Base-by-base conservation (phyloP, 2,888 invertebrate genomes). In the Phortica magna region DNA sequence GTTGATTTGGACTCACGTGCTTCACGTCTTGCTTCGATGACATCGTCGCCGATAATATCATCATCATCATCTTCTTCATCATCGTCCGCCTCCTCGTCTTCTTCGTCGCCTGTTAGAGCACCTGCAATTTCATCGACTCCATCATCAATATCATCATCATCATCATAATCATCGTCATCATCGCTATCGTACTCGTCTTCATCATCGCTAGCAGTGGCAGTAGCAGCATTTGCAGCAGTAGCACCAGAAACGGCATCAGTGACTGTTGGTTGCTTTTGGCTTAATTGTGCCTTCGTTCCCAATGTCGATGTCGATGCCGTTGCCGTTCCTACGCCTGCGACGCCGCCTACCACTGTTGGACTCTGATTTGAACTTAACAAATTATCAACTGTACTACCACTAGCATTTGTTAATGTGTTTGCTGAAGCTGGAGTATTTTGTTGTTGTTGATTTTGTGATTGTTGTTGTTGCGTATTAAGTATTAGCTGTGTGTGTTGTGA, bases 1-100 rank as follows among this genome's bases (percentile, higher is more conserved):
- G 85, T 91, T 91, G 94, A 94, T 95, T 95, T 96, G 90, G 96
- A 96, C 96, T 96, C 96, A 96, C 96, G 96, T 96, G 96, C 94
- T 90, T 90, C 87, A 93, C 93, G 93, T 92, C 94, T 94, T 87
- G 95, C 94, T 92, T 94, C 94, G 89, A 94, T 93, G 89, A 94
- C 93, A 89, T 93, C 93, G 76, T 93, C 93, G 78, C 92, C 94
- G 89, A 94, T 93, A 92, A 95, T 94, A 85, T 94, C 94, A 88
- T 95, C 94, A 79, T 95, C 95, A 84, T 95, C 94, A 79, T 94
- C 95, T 80, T 92, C 91, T 39, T 94, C 95, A 43, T 95, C 95
- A 59, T 93, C 94, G 67, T 94, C 95, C 31, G 94, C 94, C 80
- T 90, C 91, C 19, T 94, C 94, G 6, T 93, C 93, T 72, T 94